These are phyloP conservation scores for Aphaenogaster ashmeadi DNA, from an alignment of 1,140 invertebrate species.

Conservation along the genomic window DNA sequence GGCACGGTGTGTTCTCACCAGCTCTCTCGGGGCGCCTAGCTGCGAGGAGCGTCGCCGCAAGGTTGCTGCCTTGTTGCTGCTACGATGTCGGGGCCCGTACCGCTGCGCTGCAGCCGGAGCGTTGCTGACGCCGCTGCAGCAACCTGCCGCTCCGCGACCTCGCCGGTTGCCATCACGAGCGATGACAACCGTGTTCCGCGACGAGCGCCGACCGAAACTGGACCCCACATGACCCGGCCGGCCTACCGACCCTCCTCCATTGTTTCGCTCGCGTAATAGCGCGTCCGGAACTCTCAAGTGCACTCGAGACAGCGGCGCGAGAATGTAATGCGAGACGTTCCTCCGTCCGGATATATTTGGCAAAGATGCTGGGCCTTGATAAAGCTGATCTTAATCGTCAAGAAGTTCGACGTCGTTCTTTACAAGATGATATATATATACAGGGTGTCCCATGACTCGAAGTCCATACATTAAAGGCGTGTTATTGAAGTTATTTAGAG, in stretches of 20 bases:
- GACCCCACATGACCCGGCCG: constrained; percentile 43
- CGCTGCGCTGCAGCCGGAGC: constrained; percentile 44
- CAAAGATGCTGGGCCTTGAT: not conserved
- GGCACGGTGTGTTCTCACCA: constrained; percentile 86
- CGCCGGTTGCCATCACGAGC: constrained; percentile 46
- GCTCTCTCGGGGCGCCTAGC: constrained; percentile 75
- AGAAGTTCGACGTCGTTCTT: not conserved
- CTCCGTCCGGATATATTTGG: constrained; percentile 3
- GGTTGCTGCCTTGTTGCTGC: constrained; percentile 69
- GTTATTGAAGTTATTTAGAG: no score
- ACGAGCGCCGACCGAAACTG: constrained; percentile 67
- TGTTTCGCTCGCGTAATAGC: constrained; percentile 55
- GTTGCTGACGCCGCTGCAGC: constrained; percentile 67
- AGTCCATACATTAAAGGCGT: no score
- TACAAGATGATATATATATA: not conserved
- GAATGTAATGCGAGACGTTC: constrained; percentile 13
- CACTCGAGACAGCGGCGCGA: constrained; percentile 31
- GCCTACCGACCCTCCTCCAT: constrained; percentile 34
- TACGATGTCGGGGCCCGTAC: constrained; percentile 58
- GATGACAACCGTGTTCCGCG: constrained; percentile 56
- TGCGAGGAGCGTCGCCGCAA: constrained; percentile 75
- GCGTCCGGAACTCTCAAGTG: constrained; percentile 43
- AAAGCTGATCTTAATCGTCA: constrained; percentile 6
- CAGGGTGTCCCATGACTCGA: no score
- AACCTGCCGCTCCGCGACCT: constrained; percentile 74